Evolutionary conservation across 2,113 vertebrate species (phyloP), one percentile per base, ranked within the genome.

Genomic region (Empidonax traillii): DNA sequence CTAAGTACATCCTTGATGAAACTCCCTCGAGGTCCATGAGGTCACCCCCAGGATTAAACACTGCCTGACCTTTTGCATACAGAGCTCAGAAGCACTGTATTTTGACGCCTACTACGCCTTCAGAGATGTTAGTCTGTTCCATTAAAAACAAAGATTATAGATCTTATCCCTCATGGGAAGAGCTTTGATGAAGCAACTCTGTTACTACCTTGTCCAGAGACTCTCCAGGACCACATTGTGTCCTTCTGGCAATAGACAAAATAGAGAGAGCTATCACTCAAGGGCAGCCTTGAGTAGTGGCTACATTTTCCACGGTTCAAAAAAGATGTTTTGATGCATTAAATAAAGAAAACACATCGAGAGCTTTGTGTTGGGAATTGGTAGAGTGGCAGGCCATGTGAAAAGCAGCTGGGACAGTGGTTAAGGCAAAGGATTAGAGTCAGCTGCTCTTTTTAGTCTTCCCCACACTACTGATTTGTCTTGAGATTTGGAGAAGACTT

Each of bases 71-170:
- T 89, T 90, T 83, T 65, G 68, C 35, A 52, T 49, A 65, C 56
- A 93, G 41, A 90, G 73, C 79, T 86, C 85, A 90, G 88, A 86
- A 93, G 35, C 27, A n/a, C 28, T 53, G 62, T 65, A 81, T 95
- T 96, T 91, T 92, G 90, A 82, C 13, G 33, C 83, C 85, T 91
- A 30, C 55, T 78, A 31, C 0, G 65, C 69, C 65, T 93, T 90
- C 2, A 5, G 93, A 96, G 44, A 81, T 85, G 52, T 81, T 90
- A 71, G 61, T 56, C 28, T 88, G 44, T 90, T 96, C 80, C 86
- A 96, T 65, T 90, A 75, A 92, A 94, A 96, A 96, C 90, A 95
- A 84, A 96, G 58, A 84, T 95, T 91, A 72, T 51, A 88, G 73
- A 66, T 75, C 37, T 87, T 5, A 3, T 78, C 58, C 49, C 73